phyloP scores from a whole-genome alignment of 1,140 invertebrate genomes.

The Elymnias hypermnestra region DNA sequence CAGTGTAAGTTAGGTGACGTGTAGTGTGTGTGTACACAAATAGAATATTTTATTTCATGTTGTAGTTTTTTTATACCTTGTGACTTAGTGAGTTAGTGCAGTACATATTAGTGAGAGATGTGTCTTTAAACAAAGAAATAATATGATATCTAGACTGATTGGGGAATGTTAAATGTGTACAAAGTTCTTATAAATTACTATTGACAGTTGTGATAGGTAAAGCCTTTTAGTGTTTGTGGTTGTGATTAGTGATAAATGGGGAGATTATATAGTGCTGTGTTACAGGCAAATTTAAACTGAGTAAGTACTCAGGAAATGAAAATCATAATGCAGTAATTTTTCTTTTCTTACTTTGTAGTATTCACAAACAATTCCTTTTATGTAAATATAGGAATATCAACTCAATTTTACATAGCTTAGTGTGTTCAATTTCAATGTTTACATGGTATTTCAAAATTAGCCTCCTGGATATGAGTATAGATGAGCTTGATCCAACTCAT shows the following conservation, averaged over 20 bases:
- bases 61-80: conserved; percentile 72
- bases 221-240: conserved; percentile 19
- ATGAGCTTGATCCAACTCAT: no score
- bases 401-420: no score
- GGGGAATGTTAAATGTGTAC: conserved; percentile 10
- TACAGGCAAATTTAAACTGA: conserved; percentile 13
- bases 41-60: conserved; percentile 62
- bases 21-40: conserved; percentile 70
- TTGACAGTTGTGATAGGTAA: conserved; percentile 17
- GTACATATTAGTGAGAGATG: conserved; percentile 28
- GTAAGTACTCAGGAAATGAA: conserved; percentile 14
- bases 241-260: conserved; percentile 27
- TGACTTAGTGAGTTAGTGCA: conserved; percentile 48
- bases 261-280: conserved; percentile 10
- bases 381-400: no score
- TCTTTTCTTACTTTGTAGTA: no score
- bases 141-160: conserved; percentile 10
- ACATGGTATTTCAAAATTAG: no score
- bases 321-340: no score
- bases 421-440: no score
- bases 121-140: conserved; percentile 17
- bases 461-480: no score
- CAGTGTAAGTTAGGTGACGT: conserved; percentile 69
- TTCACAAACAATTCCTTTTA: no score
- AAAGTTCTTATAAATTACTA: not conserved